A percentile compares a stretch with the other conserved stretches of the same genome.
Conservation (phyloP, 2,797 vertebrate species). For the Chelidonichthys spinosus region DNA sequence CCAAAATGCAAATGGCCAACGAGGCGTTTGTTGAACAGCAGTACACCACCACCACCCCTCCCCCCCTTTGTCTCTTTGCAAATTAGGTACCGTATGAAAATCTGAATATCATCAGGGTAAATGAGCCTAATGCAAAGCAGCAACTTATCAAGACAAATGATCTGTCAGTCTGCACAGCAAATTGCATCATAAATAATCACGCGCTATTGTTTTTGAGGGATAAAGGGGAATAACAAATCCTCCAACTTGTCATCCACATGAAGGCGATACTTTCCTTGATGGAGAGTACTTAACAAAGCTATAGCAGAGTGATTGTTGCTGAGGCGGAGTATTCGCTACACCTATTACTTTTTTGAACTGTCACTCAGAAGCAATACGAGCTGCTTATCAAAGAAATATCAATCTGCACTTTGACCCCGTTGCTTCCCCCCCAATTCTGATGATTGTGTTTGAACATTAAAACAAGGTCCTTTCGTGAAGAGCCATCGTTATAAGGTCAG, state of each 20-base stretch:
- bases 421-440: conserved; percentile 5
- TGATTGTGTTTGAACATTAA: background rate
- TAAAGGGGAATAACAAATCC: conserved; percentile 82
- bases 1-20: conserved; percentile 82
- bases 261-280: conserved; percentile 79
- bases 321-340: conserved; percentile 45
- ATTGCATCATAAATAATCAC: conserved; percentile 84
- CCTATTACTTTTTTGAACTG: conserved; percentile 44
- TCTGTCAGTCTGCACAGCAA: conserved; percentile 80
- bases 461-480: background rate
- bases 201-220: conserved; percentile 79
- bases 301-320: conserved; percentile 59
- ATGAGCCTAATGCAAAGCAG: conserved; percentile 84
- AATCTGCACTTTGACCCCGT: conserved; percentile 5
- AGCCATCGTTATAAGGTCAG: background rate
- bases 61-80: conserved; percentile 78
- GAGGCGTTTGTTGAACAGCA: conserved; percentile 63
- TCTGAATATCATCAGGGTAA: conserved; percentile 87
- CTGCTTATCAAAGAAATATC: conserved; percentile 16
- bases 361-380: conserved; percentile 41
- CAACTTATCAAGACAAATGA: conserved; percentile 86
- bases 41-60: background rate
- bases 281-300: conserved; percentile 72
- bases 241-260: conserved; percentile 74
- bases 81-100: conserved; percentile 84